Percentiles rank a stretch among this genome's conserved stretches.
phyloP scores from a whole-genome alignment of 1,140 invertebrate species.

The Pogonomyrmex barbatus region DNA sequence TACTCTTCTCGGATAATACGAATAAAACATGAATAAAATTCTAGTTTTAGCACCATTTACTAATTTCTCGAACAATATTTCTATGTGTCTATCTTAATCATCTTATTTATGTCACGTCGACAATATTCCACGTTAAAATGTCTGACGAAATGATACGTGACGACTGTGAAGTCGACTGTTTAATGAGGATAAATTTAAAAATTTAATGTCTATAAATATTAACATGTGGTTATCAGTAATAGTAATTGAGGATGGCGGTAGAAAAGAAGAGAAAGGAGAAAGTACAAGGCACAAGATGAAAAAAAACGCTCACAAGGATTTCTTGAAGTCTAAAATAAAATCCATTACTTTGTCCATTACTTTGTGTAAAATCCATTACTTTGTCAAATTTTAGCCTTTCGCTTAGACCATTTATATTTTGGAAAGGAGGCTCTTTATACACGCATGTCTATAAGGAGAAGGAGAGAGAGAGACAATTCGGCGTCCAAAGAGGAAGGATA shows the following conservation, averaged over 20 bases:
- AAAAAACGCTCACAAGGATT: background rate
- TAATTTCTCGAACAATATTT: slow-evolving; percentile 11
- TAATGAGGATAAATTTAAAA: slow-evolving; percentile 3
- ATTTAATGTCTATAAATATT: slow-evolving; percentile 21
- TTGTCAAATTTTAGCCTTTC: background rate
- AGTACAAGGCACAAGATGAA: slow-evolving; percentile 1
- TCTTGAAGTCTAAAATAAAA: slow-evolving; percentile 6
- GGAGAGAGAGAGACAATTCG: background rate
- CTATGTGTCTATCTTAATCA: background rate
- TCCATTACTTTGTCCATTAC: background rate
- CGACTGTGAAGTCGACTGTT: background rate
- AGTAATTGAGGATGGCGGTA: background rate
- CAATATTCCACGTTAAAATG: slow-evolving; percentile 1
- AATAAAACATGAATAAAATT: background rate
- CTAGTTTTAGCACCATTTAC: background rate
- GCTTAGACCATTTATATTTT: background rate
- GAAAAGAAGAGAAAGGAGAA: background rate
- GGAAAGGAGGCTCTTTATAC: background rate
- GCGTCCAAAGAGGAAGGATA: background rate
- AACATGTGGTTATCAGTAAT: background rate
- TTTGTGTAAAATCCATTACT: background rate
- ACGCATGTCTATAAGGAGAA: background rate
- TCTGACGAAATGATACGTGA: background rate
- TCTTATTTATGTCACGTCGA: background rate
- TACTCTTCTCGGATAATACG: background rate